These are phyloP conservation scores for Bothrops jararaca DNA, from an alignment of 2,113 vertebrate genomes.

Conservation along the genomic window DNA sequence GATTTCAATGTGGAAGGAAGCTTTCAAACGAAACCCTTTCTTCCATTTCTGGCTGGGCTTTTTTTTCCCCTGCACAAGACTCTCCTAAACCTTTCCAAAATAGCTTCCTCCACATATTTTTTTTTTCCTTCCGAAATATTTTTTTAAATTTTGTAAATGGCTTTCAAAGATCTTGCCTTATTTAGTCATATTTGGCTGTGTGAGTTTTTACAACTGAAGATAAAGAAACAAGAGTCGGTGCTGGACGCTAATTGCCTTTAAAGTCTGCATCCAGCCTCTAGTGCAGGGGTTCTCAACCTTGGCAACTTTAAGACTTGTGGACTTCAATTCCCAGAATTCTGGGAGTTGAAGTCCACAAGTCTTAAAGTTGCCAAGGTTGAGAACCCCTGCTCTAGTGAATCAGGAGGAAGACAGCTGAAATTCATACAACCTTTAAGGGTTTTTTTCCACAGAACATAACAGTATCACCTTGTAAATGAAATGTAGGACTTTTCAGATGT, in stretches of 20 bases:
- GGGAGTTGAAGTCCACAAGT: too few relatives aligned
- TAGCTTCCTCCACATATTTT: background rate
- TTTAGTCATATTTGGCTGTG: slow-evolving; percentile 11
- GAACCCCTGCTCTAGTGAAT: too few relatives aligned
- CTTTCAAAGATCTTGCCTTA: slow-evolving; percentile 12
- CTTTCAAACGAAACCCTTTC: slow-evolving; percentile 35
- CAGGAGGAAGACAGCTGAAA: background rate
- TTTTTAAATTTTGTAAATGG: background rate
- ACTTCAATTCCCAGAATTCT: too few relatives aligned
- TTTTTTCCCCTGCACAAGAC: slow-evolving; percentile 16
- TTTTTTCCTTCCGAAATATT: background rate
- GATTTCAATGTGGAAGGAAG: background rate
- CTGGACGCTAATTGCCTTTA: background rate
- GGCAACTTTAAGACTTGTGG: too few relatives aligned
- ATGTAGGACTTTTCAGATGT: background rate
- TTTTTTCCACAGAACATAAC: too few relatives aligned
- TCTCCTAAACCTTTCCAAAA: background rate
- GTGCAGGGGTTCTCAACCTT: too few relatives aligned
- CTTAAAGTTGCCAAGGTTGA: too few relatives aligned
- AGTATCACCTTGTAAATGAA: background rate
- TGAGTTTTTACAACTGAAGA: slow-evolving; percentile 23
- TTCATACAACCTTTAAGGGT: background rate
- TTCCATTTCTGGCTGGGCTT: background rate
- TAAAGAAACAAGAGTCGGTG: background rate
- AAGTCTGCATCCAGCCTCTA: background rate